phyloP scores from a whole-genome alignment of 2,797 vertebrate genomes.

The Gouania willdenowi region DNA sequence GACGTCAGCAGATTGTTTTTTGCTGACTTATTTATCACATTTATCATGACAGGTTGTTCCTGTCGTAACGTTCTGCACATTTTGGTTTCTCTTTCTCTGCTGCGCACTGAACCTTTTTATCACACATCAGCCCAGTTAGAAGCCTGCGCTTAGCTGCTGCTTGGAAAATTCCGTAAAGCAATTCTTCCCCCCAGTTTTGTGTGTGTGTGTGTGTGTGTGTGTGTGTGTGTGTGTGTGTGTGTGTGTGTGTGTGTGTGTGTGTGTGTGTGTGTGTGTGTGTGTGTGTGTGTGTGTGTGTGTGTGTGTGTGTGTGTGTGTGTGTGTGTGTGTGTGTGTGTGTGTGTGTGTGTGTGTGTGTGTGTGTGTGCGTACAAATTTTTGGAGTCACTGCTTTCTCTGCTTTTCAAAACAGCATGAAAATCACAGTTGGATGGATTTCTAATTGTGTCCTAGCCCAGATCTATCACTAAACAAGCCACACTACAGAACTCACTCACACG shows the following conservation, averaged over 20 bases:
- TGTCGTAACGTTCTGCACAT: constrained; percentile 14
- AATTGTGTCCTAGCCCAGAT: too few relatives aligned
- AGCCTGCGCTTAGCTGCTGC: constrained; percentile 27
- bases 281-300: constrained; percentile 7
- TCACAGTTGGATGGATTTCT: too few relatives aligned
- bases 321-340: constrained; percentile 7
- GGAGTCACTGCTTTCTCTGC: too few relatives aligned
- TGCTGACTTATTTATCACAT: constrained; percentile 14
- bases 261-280: constrained; percentile 15
- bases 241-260: neutral
- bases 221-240: constrained; percentile 11
- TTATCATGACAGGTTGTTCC: constrained; percentile 22
- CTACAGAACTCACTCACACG: too few relatives aligned
- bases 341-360: constrained; percentile 4
- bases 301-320: constrained; percentile 2
- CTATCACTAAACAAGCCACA: too few relatives aligned
- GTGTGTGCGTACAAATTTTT: too few relatives aligned
- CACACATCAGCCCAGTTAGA: constrained; percentile 21
- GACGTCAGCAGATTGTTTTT: constrained; percentile 18
- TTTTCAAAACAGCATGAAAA: too few relatives aligned
- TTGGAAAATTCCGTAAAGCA: constrained; percentile 70
- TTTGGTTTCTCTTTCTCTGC: neutral
- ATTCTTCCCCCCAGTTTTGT: constrained; percentile 49
- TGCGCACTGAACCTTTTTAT: constrained; percentile 39
- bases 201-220: constrained; percentile 26